Percentiles rank a stretch among this genome's conserved stretches.
Evolutionary conservation across 2,113 vertebrate species (phyloP).

Genomic region (Heterotis niloticus): DNA sequence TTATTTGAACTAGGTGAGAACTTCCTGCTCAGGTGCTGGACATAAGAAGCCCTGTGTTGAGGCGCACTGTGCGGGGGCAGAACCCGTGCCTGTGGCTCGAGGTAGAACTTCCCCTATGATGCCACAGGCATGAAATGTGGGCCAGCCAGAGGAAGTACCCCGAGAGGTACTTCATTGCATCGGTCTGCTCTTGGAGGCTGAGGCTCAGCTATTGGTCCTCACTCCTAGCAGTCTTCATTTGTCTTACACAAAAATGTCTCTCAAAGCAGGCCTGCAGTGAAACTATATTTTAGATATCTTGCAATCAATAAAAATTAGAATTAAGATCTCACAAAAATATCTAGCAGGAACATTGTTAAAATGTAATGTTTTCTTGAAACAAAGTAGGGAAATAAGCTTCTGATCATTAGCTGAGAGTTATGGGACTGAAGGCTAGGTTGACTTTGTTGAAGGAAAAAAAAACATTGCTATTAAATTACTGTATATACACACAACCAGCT

Average conservation of each 20-base stretch:
- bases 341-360: constrained; percentile 15
- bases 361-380: constrained; percentile 9
- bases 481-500: no score
- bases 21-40: not conserved
- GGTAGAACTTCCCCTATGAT: not conserved
- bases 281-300: constrained; percentile 17
- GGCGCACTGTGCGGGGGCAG: not conserved
- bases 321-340: constrained; percentile 15
- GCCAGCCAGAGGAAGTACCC: not conserved
- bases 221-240: constrained; percentile 18
- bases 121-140: not conserved
- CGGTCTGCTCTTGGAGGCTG: constrained; percentile 1
- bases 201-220: not conserved
- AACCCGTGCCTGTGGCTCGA: not conserved
- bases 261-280: constrained; percentile 26
- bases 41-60: not conserved
- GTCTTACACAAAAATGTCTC: constrained; percentile 23
- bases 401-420: constrained; percentile 17
- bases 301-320: constrained; percentile 29
- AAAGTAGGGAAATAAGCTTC: not conserved
- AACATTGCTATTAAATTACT: no score
- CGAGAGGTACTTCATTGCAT: not conserved
- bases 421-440: constrained; percentile 20
- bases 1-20: constrained; percentile 16
- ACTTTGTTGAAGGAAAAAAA: not conserved